Conservation (phyloP, 2,888 invertebrate genomes). For the Tetrapedia diversipes region DNA sequence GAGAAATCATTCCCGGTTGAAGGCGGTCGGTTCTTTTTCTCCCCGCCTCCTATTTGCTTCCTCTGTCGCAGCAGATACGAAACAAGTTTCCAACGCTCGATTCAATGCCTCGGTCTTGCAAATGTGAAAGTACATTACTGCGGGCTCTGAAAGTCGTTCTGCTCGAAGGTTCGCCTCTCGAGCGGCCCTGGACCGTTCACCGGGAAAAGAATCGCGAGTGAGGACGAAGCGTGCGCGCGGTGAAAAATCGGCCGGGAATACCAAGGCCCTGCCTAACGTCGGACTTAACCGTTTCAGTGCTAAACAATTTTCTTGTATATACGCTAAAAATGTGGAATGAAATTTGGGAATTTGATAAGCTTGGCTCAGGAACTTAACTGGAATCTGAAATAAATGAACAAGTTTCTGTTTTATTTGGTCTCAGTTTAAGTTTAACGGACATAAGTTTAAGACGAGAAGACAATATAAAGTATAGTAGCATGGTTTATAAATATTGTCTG, state of each 20-base stretch:
- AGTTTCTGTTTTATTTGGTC: no score
- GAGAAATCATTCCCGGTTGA: slow-evolving; percentile 47
- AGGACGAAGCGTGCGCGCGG: slow-evolving; percentile 40
- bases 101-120: slow-evolving; percentile 70
- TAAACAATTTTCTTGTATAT: no score
- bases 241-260: slow-evolving; percentile 43
- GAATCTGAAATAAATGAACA: no score
- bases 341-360: no score
- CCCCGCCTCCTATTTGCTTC: neutral
- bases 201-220: slow-evolving; percentile 62
- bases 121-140: slow-evolving; percentile 72
- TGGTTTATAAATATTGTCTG: no score
- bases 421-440: no score
- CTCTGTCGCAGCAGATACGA: slow-evolving; percentile 50
- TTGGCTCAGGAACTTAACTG: no score
- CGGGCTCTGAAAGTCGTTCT: slow-evolving; percentile 70
- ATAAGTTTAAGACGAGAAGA: no score
- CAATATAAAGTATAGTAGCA: no score
- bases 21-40: slow-evolving; percentile 15
- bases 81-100: slow-evolving; percentile 68
- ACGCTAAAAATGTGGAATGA: no score
- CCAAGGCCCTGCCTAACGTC: neutral
- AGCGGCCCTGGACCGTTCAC: slow-evolving; percentile 69
- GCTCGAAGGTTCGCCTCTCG: slow-evolving; percentile 69
- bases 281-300: neutral